A percentile compares a stretch with the other conserved stretches of the same genome.
Conservation (phyloP, 2,888 invertebrate genomes). For the Blastobasis lacticolella region DNA sequence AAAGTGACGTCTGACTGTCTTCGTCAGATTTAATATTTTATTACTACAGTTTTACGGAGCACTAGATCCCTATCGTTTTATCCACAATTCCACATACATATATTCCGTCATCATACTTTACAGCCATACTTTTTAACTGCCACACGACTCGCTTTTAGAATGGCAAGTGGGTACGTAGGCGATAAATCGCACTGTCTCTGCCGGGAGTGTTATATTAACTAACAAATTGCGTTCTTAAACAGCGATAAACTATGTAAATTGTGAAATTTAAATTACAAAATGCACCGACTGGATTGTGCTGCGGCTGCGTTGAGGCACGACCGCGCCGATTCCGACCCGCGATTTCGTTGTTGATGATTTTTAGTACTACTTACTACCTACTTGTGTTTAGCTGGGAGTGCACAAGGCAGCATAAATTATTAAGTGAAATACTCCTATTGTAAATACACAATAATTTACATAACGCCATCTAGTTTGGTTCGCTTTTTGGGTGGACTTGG, state of each 20-base stretch:
- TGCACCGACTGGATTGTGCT: constrained; percentile 23
- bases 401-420: too few relatives aligned
- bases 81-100: too few relatives aligned
- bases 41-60: background rate
- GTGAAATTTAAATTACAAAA: constrained; percentile 60
- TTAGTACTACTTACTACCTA: too few relatives aligned
- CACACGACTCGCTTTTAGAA: constrained; percentile 12
- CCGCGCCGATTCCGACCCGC: too few relatives aligned
- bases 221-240: constrained; percentile 61
- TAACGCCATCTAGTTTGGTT: too few relatives aligned
- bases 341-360: too few relatives aligned
- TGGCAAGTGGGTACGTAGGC: constrained; percentile 17
- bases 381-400: too few relatives aligned
- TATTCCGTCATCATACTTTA: too few relatives aligned
- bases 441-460: too few relatives aligned
- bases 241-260: constrained; percentile 62
- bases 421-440: too few relatives aligned
- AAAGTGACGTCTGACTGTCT: background rate
- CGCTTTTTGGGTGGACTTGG: too few relatives aligned
- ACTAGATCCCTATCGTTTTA: background rate
- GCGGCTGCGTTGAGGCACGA: constrained; percentile 1
- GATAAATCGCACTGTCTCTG: constrained; percentile 39
- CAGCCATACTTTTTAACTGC: too few relatives aligned
- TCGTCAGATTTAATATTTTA: background rate
- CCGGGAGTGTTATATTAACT: constrained; percentile 30